Conservation (phyloP, 2,888 invertebrate species). For the Nasonia oneida region DNA sequence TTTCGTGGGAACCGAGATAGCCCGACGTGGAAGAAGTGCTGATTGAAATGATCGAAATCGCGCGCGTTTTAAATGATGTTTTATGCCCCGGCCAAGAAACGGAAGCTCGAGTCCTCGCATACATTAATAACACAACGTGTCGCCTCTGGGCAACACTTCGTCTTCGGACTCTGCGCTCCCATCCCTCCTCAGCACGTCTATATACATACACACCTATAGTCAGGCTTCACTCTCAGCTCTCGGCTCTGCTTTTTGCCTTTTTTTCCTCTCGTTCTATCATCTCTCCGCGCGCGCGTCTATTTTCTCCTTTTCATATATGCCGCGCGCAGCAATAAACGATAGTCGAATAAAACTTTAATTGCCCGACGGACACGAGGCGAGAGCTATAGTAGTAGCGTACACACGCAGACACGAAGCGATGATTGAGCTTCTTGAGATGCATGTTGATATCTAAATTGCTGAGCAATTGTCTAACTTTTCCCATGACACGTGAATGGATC, state of each 20-base stretch:
- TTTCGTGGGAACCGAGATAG: constrained; percentile 35
- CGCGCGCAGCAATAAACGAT: constrained; percentile 57
- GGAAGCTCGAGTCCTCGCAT: constrained; percentile 76
- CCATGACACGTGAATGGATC: constrained; percentile 20
- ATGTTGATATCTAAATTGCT: constrained; percentile 48
- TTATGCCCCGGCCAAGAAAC: constrained; percentile 64
- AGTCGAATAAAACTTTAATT: constrained; percentile 62
- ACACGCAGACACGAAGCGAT: constrained; percentile 13
- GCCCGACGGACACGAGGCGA: constrained; percentile 16
- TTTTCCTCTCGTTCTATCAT: constrained; percentile 19
- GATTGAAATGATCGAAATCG: constrained; percentile 60
- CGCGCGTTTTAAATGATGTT: constrained; percentile 56
- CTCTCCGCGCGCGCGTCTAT: background rate
- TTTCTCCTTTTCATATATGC: constrained; percentile 26
- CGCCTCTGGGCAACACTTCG: constrained; percentile 78
- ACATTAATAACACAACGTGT: constrained; percentile 78
- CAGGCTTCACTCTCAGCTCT: background rate
- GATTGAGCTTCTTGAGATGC: constrained; percentile 29
- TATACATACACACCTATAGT: background rate
- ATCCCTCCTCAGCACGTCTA: constrained; percentile 18
- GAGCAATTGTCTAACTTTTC: constrained; percentile 7
- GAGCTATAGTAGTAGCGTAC: background rate
- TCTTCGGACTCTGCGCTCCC: constrained; percentile 69
- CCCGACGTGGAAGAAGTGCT: constrained; percentile 49
- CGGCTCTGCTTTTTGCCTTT: background rate